These are phyloP conservation scores for Aphelenchoides bicaudatus DNA, from an alignment of 2,888 invertebrate genomes.

Conservation along the genomic window DNA sequence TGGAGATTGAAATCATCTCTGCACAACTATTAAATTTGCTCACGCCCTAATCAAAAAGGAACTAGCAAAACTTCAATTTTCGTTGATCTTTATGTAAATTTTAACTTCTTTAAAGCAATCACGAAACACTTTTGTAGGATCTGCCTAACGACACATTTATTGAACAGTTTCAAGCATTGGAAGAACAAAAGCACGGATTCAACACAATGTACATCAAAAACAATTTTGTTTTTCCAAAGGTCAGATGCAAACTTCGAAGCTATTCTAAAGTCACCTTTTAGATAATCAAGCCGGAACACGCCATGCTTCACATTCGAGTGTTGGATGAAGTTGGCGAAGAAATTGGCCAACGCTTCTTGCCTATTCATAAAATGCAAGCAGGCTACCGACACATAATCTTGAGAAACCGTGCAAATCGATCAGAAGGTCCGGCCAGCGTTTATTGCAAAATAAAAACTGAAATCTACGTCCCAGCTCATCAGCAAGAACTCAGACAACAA, in stretches of 20 bases:
- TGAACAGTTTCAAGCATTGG: no score
- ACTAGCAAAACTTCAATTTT: slow-evolving; percentile 3
- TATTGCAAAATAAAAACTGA: slow-evolving; percentile 24
- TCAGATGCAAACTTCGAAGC: slow-evolving; percentile 18
- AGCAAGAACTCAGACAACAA: slow-evolving; percentile 26
- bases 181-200: slow-evolving; percentile 12
- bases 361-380: slow-evolving; percentile 35
- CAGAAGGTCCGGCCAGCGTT: slow-evolving; percentile 28
- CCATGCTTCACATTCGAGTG: slow-evolving; percentile 37
- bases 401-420: slow-evolving; percentile 33
- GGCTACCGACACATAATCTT: slow-evolving; percentile 33
- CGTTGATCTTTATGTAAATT: slow-evolving; percentile 11
- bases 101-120: not conserved
- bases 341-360: slow-evolving; percentile 35
- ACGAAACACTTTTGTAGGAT: slow-evolving; percentile 25
- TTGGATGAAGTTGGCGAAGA: slow-evolving; percentile 33
- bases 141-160: slow-evolving; percentile 32
- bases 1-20: slow-evolving; percentile 29
- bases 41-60: not conserved
- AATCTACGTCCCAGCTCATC: slow-evolving; percentile 24
- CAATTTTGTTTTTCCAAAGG: slow-evolving; percentile 33
- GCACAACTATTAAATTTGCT: slow-evolving; percentile 29
- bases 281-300: slow-evolving; percentile 41
- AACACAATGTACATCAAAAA: slow-evolving; percentile 33
- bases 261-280: slow-evolving; percentile 18